A percentile compares a stretch with the other conserved stretches of the same genome.
Conservation (phyloP, 2,797 vertebrate species). For the Cephalopachus bancanus region DNA sequence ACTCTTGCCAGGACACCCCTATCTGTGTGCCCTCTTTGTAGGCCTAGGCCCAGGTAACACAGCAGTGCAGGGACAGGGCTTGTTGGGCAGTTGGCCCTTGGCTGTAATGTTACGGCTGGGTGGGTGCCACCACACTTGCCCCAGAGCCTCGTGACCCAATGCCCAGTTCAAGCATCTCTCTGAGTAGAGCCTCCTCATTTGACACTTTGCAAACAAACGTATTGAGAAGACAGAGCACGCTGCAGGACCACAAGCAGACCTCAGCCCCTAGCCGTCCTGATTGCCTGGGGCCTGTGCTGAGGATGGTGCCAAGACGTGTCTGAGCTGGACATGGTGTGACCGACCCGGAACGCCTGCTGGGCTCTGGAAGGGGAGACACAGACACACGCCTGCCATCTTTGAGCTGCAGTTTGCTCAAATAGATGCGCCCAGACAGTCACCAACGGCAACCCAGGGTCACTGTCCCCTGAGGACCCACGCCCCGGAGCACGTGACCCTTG, state of each 20-base stretch:
- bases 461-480: background rate
- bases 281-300: background rate
- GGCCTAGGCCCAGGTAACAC: background rate
- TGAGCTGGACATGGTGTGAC: background rate
- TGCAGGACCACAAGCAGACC: background rate
- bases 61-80: slow-evolving; percentile 2
- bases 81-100: slow-evolving; percentile 35
- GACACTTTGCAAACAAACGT: slow-evolving; percentile 46
- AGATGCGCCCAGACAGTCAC: background rate
- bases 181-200: slow-evolving; percentile 45
- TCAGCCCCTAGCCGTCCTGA: background rate
- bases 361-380: background rate
- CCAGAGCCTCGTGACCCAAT: slow-evolving; percentile 10
- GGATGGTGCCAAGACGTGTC: background rate
- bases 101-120: slow-evolving; percentile 46
- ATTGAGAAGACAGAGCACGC: background rate
- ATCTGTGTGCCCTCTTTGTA: slow-evolving; percentile 16
- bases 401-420: background rate
- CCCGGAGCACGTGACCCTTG: background rate
- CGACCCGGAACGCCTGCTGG: background rate
- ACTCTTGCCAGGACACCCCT: background rate
- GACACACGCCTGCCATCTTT: background rate
- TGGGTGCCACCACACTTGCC: background rate
- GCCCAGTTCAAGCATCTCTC: slow-evolving; percentile 37
- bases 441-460: background rate